These are phyloP conservation scores for Sphyrna mokarran DNA, from an alignment of 2,113 vertebrate species.

Conservation along the genomic window DNA sequence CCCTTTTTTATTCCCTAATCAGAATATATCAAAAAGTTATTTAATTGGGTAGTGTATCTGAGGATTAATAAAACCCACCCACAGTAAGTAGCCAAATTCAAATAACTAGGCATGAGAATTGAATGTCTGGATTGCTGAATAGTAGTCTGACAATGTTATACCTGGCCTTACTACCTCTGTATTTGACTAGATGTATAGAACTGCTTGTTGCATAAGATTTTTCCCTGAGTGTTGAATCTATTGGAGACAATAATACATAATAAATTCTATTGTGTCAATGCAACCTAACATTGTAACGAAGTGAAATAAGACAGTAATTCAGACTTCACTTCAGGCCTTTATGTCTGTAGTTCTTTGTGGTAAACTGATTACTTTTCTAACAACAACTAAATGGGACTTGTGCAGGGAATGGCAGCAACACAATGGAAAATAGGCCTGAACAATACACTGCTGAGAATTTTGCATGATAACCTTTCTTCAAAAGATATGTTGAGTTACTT, in stretches of 20 bases:
- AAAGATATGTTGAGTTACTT: no score
- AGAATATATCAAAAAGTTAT: neutral
- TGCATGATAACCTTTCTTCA: no score
- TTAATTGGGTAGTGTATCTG: neutral
- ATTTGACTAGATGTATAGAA: neutral
- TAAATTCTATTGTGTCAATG: neutral
- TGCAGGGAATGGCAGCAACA: neutral
- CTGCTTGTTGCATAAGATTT: neutral
- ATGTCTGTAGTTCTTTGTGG: neutral
- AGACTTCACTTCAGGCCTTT: neutral
- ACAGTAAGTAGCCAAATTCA: neutral
- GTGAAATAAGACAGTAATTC: neutral
- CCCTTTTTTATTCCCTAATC: neutral
- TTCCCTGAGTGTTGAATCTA: neutral
- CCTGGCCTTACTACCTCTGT: neutral
- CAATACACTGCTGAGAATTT: neutral
- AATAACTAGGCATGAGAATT: neutral
- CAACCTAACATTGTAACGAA: neutral
- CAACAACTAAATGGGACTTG: no score
- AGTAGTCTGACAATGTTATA: neutral
- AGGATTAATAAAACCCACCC: no score
- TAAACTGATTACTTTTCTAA: neutral
- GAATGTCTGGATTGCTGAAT: neutral
- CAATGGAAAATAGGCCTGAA: neutral
- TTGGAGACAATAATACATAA: neutral